Percentiles rank a stretch among this genome's conserved stretches.
These are phyloP conservation scores for Synanthedon myopaeformis DNA, from an alignment of 2,888 invertebrate genomes.

Conservation along the genomic window DNA sequence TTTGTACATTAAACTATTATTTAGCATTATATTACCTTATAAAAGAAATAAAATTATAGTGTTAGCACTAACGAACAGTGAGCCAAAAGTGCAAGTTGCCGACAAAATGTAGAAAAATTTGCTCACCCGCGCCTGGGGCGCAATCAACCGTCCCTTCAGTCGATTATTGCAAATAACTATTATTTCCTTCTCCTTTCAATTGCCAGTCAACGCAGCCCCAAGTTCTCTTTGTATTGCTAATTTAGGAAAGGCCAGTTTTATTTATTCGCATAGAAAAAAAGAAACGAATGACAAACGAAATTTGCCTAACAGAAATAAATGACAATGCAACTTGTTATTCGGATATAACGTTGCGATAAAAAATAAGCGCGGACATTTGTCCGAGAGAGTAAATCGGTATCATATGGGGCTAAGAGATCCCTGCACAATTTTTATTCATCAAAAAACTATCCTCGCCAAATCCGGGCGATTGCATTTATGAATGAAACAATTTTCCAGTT, in stretches of 20 bases:
- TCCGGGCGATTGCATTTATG: conserved; percentile 56
- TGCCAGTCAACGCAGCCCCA: conserved; percentile 40
- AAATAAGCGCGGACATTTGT: conserved; percentile 31
- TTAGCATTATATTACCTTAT: not conserved
- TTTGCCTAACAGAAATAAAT: conserved; percentile 8
- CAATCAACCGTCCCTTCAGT: conserved; percentile 64
- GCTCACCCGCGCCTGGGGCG: conserved; percentile 39
- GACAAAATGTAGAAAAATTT: conserved; percentile 43
- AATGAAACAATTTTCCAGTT: conserved; percentile 67
- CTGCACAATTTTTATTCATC: conserved; percentile 48
- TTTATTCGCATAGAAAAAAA: conserved; percentile 18
- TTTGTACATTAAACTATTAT: too few species aligned
- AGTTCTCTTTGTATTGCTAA: conserved; percentile 56
- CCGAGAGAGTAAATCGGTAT: conserved; percentile 24
- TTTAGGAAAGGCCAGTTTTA: conserved; percentile 48
- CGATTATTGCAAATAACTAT: conserved; percentile 64
- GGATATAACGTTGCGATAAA: too few species aligned
- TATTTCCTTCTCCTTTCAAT: conserved; percentile 57
- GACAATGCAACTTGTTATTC: conserved; percentile 17
- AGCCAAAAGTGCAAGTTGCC: conserved; percentile 18
- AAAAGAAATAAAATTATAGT: conserved; percentile 5
- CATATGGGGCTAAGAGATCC: conserved; percentile 42
- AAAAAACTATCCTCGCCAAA: conserved; percentile 43
- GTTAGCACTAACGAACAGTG: conserved; percentile 19
- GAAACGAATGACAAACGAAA: not conserved